These are phyloP conservation scores for Drosophila crucigera DNA, from an alignment of 2,888 invertebrate species.

Conservation along the genomic window DNA sequence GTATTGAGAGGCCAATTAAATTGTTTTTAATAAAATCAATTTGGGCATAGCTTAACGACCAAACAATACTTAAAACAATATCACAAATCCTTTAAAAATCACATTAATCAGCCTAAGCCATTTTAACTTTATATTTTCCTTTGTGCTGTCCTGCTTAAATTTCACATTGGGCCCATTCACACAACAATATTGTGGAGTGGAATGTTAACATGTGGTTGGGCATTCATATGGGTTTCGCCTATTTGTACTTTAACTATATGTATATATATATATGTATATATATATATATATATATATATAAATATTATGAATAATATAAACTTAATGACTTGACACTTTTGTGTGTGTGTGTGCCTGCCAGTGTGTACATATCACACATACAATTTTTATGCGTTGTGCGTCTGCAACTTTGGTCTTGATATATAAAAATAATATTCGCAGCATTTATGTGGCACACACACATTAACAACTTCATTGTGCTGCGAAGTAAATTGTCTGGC, in stretches of 20 bases:
- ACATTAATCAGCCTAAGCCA: slow-evolving; percentile 1
- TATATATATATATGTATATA: background rate
- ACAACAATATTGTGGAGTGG: slow-evolving; percentile 23
- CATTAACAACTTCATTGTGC: slow-evolving; percentile 46
- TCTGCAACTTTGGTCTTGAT: slow-evolving; percentile 28
- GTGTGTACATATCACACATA: slow-evolving; percentile 22
- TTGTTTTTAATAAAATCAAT: background rate
- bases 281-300: slow-evolving; percentile 44
- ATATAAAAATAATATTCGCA: slow-evolving; percentile 49
- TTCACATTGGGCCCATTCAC: slow-evolving; percentile 27
- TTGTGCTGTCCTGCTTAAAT: background rate
- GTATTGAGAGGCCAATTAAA: background rate
- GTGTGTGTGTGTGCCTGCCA: slow-evolving; percentile 9
- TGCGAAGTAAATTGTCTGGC: slow-evolving; percentile 45
- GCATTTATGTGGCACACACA: slow-evolving; percentile 25
- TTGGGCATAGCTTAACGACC: background rate
- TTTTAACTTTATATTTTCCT: no score
- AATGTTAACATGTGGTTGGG: slow-evolving; percentile 50
- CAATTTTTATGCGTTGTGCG: slow-evolving; percentile 25
- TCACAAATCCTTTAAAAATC: slow-evolving; percentile 2
- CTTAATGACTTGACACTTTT: slow-evolving; percentile 68
- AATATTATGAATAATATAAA: slow-evolving; percentile 67
- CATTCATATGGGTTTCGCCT: slow-evolving; percentile 45
- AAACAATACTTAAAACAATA: background rate
- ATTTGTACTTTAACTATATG: slow-evolving; percentile 50